Evolutionary conservation across 2,113 vertebrate species (phyloP), one percentile per base, ranked within the genome.

Genomic region (Gobius niger): DNA sequence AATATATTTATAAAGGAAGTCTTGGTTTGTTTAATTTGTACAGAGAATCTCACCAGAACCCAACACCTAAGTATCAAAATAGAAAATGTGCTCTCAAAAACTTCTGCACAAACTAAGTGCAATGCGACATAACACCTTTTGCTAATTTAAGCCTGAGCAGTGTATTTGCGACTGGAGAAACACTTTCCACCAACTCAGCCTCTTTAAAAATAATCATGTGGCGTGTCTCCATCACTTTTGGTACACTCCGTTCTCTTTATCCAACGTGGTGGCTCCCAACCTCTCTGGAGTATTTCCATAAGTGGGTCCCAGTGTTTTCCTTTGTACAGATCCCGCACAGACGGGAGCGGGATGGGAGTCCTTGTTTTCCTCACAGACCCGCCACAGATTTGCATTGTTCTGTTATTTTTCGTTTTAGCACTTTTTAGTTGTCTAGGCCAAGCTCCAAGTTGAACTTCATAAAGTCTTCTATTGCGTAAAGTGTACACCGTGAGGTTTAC

Each of bases 281-380:
- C 70, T 52, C 69, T 83, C 81, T 19, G 70, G 69, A 76, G 49
- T 56, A 75, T 81, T 86, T 90, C 82, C 78, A 87, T 85, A 88
- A 87, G 84, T 77, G 81, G 68, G 79, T 78, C 53, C 34, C 59
- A 78, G 63, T 70, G 65, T 59, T 59, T 14, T 53, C 61, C 70
- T 83, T 72, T 82, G 75, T 67, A 9, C 52, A 49, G 63, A 70
- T 87, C 77, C 74, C 52, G 12, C 24, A 80, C 71, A 80, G 65
- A 54, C 59, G 51, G 56, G 54, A 61, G 75, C 67, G 74, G 73
- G 47, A 73, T 75, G 76, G 73, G 81, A 80, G 67, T 85, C 72
- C 7, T 56, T 67, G 80, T 85, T 76, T 78, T 72, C 24, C 77
- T 71, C 60, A 60, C 81, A 60, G 76, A 47, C 72, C 65, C 42